These are phyloP conservation scores for Lycaon pictus DNA, from an alignment of 2,113 vertebrate species.

Conservation along the genomic window DNA sequence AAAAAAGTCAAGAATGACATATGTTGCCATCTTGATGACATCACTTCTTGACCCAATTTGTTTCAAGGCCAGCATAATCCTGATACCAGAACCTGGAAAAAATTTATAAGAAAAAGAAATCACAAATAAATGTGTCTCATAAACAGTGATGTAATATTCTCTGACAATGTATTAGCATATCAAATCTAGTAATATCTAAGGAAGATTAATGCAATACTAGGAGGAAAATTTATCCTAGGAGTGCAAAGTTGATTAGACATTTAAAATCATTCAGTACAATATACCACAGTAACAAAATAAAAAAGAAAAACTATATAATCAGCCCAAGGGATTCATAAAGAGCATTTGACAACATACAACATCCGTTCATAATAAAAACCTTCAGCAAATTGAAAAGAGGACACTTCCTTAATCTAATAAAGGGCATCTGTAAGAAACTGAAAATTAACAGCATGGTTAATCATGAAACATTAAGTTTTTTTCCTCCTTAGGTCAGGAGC, in stretches of 20 bases:
- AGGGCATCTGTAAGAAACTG: background rate
- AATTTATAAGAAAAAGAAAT: background rate
- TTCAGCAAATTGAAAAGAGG: background rate
- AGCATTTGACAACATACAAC: background rate
- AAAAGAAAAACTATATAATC: background rate
- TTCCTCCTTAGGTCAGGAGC: background rate
- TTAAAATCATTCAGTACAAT: background rate
- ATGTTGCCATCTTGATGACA: background rate
- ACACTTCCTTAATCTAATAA: background rate
- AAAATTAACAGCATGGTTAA: background rate
- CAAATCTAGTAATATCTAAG: background rate
- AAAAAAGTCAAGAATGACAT: background rate
- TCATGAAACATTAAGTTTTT: background rate
- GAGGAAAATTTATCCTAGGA: background rate
- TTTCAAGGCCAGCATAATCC: background rate
- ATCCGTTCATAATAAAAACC: background rate
- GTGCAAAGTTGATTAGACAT: background rate
- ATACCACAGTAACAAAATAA: background rate
- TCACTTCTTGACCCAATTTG: background rate
- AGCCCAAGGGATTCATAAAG: background rate
- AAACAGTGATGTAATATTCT: background rate
- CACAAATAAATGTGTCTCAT: background rate
- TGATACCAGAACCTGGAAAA: background rate
- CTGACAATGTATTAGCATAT: background rate
- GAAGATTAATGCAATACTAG: background rate